Percentiles rank a stretch among this genome's conserved stretches.
These are phyloP conservation scores for Bubalus kerabau DNA, from an alignment of 2,113 vertebrate genomes.

Conservation along the genomic window DNA sequence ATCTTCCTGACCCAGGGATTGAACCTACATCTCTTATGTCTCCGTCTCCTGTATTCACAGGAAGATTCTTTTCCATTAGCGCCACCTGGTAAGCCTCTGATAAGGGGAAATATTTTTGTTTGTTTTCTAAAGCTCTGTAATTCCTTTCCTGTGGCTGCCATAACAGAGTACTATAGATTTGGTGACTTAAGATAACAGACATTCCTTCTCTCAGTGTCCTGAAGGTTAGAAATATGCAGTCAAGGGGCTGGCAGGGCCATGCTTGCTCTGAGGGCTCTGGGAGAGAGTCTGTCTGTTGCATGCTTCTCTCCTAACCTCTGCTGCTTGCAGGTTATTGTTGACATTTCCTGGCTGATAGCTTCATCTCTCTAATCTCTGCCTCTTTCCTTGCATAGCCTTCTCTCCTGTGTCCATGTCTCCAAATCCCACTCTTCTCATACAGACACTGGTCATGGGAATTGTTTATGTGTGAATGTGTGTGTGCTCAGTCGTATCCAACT, in stretches of 20 bases:
- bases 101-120: background rate
- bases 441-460: background rate
- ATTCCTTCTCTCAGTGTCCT: background rate
- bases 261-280: background rate
- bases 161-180: background rate
- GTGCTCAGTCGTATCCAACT: background rate
- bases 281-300: too few species aligned
- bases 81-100: background rate
- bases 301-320: background rate
- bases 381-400: background rate
- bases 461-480: background rate
- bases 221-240: background rate
- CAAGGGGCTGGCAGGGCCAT: too few species aligned
- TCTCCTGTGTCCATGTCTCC: background rate
- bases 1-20: background rate
- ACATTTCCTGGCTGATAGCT: too few species aligned
- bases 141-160: background rate
- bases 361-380: background rate
- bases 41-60: background rate
- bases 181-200: background rate
- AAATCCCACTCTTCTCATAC: background rate
- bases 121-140: background rate
- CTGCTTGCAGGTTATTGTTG: background rate
- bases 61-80: background rate
- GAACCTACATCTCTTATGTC: background rate